These are phyloP conservation scores for Noctuana brunneofusca DNA, from an alignment of 2,888 invertebrate genomes.

Conservation along the genomic window DNA sequence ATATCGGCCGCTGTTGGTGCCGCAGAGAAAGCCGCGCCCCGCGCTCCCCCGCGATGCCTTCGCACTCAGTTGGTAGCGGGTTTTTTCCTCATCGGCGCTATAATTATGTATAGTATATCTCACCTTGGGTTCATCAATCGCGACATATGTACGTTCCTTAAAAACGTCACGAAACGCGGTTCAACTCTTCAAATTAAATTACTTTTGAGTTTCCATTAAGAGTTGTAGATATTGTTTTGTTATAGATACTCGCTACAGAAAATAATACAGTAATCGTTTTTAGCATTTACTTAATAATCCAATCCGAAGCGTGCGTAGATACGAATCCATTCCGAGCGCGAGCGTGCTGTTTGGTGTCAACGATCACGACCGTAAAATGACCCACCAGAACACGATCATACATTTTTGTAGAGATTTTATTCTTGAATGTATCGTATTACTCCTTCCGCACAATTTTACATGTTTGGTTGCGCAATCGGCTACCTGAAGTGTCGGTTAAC, in stretches of 20 bases:
- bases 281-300: background rate
- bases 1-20: conserved; percentile 68
- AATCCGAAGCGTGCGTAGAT: background rate
- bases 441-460: conserved; percentile 32
- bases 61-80: conserved; percentile 70
- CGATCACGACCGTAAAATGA: conserved; percentile 19
- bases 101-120: conserved; percentile 70
- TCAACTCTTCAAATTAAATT: background rate
- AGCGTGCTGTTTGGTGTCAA: conserved; percentile 10
- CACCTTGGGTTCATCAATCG: conserved; percentile 73
- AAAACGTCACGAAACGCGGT: conserved; percentile 49
- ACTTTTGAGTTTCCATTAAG: conserved; percentile 2
- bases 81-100: conserved; percentile 81
- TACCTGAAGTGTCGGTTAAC: conserved; percentile 50
- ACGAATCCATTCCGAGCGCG: conserved; percentile 13
- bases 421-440: conserved; percentile 26
- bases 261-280: background rate
- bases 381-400: background rate
- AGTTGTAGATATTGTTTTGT: conserved; percentile 6
- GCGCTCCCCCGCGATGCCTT: conserved; percentile 64
- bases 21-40: conserved; percentile 79
- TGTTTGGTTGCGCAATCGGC: conserved; percentile 38
- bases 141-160: conserved; percentile 52
- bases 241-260: background rate
- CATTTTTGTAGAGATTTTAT: conserved; percentile 22